Base-by-base conservation (phyloP, 2,797 vertebrate species). In the Morelia viridis region DNA sequence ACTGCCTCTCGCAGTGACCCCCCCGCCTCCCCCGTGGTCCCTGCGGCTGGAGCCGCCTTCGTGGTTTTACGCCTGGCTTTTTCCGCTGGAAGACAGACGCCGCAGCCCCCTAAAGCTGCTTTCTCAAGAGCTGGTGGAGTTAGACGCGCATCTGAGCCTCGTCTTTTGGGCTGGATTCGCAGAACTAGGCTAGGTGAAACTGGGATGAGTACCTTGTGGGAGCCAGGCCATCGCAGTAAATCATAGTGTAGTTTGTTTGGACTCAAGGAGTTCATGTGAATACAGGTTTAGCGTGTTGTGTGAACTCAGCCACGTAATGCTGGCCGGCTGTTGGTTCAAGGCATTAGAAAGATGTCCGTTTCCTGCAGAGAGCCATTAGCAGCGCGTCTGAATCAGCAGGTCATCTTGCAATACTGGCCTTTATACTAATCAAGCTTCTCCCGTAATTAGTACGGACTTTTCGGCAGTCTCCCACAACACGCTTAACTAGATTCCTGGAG, bases 401-500 rank as follows among this genome's bases (percentile, higher is more conserved):
- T 76, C 71, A 4, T 22, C 19, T 0, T 1, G 19, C 17, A 11
- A 0, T 22, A 5, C 4, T 0, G 19, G 19, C 71, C 35, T 46
- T 46, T 24, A 5, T 1, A 2, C 35, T 11, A 10, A 22, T 10
- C 71, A 4, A 24, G 71, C 1, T 19, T 8, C 35, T 46, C 68
- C 3, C 35, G 10, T 11, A 17, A 35, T 15, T n/a, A 15, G 31
- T 1, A 3, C n/a, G 65, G 65, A 0, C 65, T 3, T 31, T 15
- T 68, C 6, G 0, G 31, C 68, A 1, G 31, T 1, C 0, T 22
- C 4, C 71, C 71, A 17, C 71, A 41, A 76, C 7, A 3, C 7
- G 8, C 9, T 2, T 0, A 9, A 3, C 8, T 1, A 0, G 31
- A 35, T 71, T 71, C 68, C 68, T 35, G 0, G 15, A 19, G 15